Evolutionary conservation across 1,140 invertebrate genomes (phyloP).

Genomic region (Anthonomus grandis): DNA sequence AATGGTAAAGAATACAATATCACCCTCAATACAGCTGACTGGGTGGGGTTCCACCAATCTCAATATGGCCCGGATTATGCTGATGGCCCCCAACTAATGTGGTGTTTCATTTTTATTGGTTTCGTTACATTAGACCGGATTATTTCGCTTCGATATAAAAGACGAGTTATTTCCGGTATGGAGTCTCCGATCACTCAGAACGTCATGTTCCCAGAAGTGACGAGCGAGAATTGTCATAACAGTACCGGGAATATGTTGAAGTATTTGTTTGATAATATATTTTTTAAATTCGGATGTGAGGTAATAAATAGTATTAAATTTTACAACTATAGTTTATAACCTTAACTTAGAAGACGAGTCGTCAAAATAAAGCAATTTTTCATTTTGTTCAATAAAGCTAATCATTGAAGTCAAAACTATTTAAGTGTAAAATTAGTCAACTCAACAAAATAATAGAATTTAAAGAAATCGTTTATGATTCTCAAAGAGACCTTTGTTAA

Average conservation of each 20-base stretch:
- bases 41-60: constrained; percentile 14
- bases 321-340: too few species aligned
- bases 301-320: constrained; percentile 8
- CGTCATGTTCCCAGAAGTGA: constrained; percentile 8
- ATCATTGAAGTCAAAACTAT: too few species aligned
- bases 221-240: constrained; percentile 17
- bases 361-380: too few species aligned
- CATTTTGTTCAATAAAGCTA: too few species aligned
- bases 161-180: background rate
- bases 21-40: constrained; percentile 15
- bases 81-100: background rate
- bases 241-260: constrained; percentile 7
- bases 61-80: background rate
- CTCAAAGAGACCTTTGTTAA: too few species aligned
- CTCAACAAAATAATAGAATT: too few species aligned
- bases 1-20: constrained; percentile 9
- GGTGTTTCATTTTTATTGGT: constrained; percentile 10
- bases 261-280: constrained; percentile 18
- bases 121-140: constrained; percentile 1
- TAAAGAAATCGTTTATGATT: too few species aligned
- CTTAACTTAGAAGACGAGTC: too few species aligned
- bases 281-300: constrained; percentile 18
- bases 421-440: too few species aligned
- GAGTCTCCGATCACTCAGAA: background rate
- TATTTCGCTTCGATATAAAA: background rate